Evolutionary conservation across 2,113 vertebrate genomes (phyloP), one percentile per base, ranked within the genome.

Genomic region (Petaurus breviceps): DNA sequence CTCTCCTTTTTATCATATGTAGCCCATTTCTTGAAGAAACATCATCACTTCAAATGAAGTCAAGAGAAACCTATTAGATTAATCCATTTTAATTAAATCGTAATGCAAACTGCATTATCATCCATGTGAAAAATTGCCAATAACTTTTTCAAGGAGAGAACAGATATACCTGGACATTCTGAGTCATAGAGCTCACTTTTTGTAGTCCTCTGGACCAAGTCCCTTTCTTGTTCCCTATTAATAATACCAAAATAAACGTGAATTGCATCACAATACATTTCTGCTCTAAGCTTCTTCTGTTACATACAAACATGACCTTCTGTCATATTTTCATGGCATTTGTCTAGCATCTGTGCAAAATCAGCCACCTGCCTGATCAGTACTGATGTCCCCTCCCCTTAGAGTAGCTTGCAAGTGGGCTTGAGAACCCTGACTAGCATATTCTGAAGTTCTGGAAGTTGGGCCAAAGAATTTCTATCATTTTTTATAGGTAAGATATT

Each of bases 51-150:
- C 51, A 53, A 98, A 96, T 94, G 61, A 92, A 96, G 94, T 95
- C 92, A 97, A 95, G 96, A 97, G 46, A 90, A 46, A 28, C 53
- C 46, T 50, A 50, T 90, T 90, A 96, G 47, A 94, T 92, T 93
- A 96, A 94, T 96, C 95, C 52, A 89, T 92, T 97, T 97, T 95
- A 97, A 97, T 97, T 96, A 97, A 96, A 95, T 93, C 37, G 96
- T 96, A 90, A 8, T 93, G 91, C 96, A 96, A 92, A 95, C 22
- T 84, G 84, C 53, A 51, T 97, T 96, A 51, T 96, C 95, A 97
- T 94, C 92, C 51, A 31, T 95, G 50, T 97, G 89, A 96, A 95
- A 54, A 26, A 49, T 96, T 51, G 84, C 94, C 95, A 93, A 90
- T 95, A 92, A 95, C 84, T 95, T 95, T 95, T 23, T 91, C 50